Conservation (phyloP, 2,113 vertebrate genomes). For the Carassius carassius region DNA sequence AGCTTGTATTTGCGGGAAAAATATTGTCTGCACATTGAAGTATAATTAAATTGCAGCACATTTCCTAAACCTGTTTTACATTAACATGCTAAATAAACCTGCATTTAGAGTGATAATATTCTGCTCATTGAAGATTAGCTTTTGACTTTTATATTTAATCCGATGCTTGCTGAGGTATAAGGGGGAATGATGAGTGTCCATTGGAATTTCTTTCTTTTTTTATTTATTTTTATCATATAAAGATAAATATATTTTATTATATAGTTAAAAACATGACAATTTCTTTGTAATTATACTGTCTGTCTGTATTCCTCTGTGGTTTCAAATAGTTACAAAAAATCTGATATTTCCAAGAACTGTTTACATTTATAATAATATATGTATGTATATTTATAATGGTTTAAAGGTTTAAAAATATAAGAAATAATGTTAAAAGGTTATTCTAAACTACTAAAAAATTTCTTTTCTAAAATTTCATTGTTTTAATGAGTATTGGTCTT, state of each 20-base stretch:
- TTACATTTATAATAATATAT: background rate
- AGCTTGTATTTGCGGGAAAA: background rate
- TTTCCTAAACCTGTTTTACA: constrained; percentile 18
- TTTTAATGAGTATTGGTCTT: background rate
- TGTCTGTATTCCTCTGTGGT: background rate
- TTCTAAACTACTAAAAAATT: background rate
- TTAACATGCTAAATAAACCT: constrained; percentile 3
- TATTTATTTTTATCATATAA: background rate
- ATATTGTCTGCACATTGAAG: constrained; percentile 19
- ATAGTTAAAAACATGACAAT: background rate
- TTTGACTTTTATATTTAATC: constrained; percentile 5
- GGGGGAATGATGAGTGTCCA: background rate
- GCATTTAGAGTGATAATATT: constrained; percentile 7
- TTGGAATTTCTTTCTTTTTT: too few relatives aligned
- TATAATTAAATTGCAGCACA: constrained; percentile 11
- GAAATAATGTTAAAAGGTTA: background rate
- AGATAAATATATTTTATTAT: background rate
- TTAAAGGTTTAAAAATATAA: background rate
- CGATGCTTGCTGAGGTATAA: background rate
- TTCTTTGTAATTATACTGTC: background rate
- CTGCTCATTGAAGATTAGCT: constrained; percentile 5
- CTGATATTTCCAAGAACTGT: background rate
- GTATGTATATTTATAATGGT: too few relatives aligned
- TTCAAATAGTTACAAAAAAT: background rate
- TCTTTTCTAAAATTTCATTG: background rate